These are phyloP conservation scores for Pseudopipra pipra DNA, from an alignment of 2,113 vertebrate species.

Conservation along the genomic window DNA sequence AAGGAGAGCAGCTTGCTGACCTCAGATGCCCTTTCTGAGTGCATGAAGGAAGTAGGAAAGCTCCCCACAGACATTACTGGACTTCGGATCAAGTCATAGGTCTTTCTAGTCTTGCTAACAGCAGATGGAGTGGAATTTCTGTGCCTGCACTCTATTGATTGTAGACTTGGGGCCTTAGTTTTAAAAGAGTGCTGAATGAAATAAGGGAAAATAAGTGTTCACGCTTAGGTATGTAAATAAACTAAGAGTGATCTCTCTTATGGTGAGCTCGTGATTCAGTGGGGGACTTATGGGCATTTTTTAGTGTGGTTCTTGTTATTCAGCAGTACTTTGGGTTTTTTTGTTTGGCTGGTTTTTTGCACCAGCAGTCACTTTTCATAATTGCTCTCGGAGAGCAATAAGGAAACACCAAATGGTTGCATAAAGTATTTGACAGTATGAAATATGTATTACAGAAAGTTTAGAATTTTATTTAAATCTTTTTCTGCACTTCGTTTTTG, in stretches of 20 bases:
- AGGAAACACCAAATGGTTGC: background rate
- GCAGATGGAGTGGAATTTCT: background rate
- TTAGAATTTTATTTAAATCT: background rate
- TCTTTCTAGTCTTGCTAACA: background rate
- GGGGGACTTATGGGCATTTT: background rate
- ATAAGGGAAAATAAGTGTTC: background rate
- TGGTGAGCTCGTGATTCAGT: background rate
- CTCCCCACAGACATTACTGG: background rate
- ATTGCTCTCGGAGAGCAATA: slow-evolving; percentile 29
- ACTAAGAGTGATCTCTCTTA: background rate
- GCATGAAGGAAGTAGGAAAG: background rate
- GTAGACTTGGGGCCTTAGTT: background rate
- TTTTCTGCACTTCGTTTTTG: background rate
- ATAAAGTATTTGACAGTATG: background rate
- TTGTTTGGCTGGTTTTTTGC: background rate
- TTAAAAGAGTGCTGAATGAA: background rate
- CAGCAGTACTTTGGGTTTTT: rapidly evolving
- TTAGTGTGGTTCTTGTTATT: background rate
- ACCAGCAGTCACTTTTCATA: background rate
- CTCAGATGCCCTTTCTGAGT: slow-evolving; percentile 4
- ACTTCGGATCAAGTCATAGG: background rate
- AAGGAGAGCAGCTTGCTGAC: slow-evolving; percentile 25
- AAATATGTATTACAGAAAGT: background rate
- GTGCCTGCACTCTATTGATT: background rate
- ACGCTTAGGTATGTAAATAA: slow-evolving; percentile 8